phyloP scores from a whole-genome alignment of 2,113 vertebrate species.

The Sebastes schlegelii region DNA sequence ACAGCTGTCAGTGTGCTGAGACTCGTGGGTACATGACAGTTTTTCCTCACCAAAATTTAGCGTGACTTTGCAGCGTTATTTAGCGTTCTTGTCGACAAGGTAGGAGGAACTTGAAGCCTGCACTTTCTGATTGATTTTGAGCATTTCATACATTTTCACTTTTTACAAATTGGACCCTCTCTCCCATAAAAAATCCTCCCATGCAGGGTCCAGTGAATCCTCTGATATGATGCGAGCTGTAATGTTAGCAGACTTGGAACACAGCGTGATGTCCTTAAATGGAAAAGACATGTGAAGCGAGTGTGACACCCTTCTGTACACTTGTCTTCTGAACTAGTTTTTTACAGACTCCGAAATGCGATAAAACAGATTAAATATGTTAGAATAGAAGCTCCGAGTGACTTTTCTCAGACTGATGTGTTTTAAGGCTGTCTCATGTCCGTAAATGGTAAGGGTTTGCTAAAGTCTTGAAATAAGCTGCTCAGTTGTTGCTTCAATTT shows the following conservation, averaged over 20 bases:
- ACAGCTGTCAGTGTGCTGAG: no score
- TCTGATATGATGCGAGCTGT: constrained; percentile 9
- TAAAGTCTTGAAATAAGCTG: background rate
- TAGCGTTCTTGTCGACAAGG: no score
- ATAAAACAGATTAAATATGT: background rate
- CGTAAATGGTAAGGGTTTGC: constrained; percentile 49
- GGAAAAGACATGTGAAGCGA: constrained; percentile 18
- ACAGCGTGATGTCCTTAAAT: constrained; percentile 50
- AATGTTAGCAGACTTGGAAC: background rate
- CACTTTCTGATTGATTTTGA: background rate
- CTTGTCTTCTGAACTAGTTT: background rate
- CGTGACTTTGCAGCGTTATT: no score
- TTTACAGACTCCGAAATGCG: background rate
- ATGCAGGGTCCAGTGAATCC: constrained; percentile 5
- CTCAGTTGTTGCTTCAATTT: constrained; percentile 1
- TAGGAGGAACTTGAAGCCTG: background rate
- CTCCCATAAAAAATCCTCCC: background rate
- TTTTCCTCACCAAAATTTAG: no score
- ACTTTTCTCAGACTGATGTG: background rate
- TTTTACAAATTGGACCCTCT: background rate
- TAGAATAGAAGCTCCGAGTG: background rate
- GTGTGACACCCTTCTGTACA: background rate
- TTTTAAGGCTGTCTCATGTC: constrained; percentile 27
- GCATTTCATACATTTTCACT: background rate
- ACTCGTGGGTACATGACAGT: no score